Evolutionary conservation across 2,888 invertebrate species (phyloP).

Genomic region (Itoplectis maculator): DNA sequence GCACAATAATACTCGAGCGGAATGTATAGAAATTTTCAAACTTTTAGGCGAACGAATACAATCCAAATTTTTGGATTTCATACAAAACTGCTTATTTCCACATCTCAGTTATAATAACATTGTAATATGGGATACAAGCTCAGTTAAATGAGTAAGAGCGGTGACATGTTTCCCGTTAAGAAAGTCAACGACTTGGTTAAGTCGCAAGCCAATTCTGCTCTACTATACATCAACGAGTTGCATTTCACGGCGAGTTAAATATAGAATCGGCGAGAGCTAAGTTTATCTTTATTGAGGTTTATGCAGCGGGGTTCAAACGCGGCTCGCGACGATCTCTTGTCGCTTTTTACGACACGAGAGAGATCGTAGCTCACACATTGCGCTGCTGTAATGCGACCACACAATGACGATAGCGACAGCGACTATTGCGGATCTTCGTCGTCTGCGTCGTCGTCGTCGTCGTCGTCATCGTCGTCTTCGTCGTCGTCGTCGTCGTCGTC

Average conservation of each 20-base stretch:
- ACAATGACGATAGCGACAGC: conserved; percentile 25
- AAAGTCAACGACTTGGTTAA: conserved; percentile 55
- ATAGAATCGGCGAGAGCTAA: conserved; percentile 76
- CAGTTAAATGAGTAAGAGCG: conserved; percentile 15
- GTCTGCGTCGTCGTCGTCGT: conserved; percentile 53
- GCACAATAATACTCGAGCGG: conserved; percentile 47
- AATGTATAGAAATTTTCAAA: conserved; percentile 8
- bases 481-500: conserved; percentile 10
- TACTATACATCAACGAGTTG: conserved; percentile 31
- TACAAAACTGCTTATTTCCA: too few relatives aligned
- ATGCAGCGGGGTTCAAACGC: conserved; percentile 69
- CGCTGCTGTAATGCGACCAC: conserved; percentile 36
- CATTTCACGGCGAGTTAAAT: conserved; percentile 73
- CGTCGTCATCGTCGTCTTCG: conserved; percentile 56
- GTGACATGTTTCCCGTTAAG: conserved; percentile 32
- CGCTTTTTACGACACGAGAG: conserved; percentile 55
- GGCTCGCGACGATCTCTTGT: conserved; percentile 58
- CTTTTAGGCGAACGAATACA: too few relatives aligned
- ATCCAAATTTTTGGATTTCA: too few relatives aligned
- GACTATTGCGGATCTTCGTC: conserved; percentile 32
- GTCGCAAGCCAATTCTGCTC: not conserved
- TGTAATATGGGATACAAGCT: too few relatives aligned
- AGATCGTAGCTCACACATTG: conserved; percentile 56
- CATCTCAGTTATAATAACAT: too few relatives aligned
- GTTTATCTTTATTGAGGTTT: conserved; percentile 80